phyloP scores from a whole-genome alignment of 2,113 vertebrate species.

The Campylorhamphus procurvoides region DNA sequence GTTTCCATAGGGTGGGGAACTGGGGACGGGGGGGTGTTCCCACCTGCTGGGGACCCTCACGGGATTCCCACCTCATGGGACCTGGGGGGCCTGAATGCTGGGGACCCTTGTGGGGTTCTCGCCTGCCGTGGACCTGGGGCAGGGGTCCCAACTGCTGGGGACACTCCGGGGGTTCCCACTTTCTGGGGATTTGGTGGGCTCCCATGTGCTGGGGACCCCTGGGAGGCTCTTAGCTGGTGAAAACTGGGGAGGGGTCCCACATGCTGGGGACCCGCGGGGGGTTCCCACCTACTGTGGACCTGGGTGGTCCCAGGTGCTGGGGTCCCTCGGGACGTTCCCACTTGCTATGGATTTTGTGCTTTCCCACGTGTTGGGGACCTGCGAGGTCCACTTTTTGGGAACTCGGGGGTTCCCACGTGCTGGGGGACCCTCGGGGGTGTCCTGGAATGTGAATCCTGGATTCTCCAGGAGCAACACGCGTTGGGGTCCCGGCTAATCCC shows the following conservation, averaged over 20 bases:
- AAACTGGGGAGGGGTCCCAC: not conserved
- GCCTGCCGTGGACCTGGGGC: not conserved
- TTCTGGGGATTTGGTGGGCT: not conserved
- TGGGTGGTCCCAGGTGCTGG: not conserved
- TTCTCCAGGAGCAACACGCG: no score
- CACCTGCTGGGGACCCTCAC: not conserved
- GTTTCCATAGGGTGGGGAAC: not conserved
- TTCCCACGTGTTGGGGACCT: not conserved
- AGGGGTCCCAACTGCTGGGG: rapidly evolving
- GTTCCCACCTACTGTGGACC: not conserved
- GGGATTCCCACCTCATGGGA: not conserved
- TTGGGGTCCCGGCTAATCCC: not conserved
- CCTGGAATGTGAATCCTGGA: not conserved
- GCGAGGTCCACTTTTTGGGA: no score
- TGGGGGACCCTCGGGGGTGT: not conserved
- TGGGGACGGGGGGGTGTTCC: not conserved
- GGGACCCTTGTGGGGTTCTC: not conserved
- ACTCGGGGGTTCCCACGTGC: not conserved
- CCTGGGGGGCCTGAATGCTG: no score
- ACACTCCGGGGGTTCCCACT: rapidly evolving
- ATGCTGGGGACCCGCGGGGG: not conserved
- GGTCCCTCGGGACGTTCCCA: not conserved
- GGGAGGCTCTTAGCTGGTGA: not conserved
- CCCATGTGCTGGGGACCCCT: no score
- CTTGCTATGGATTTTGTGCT: not conserved